Evolutionary conservation across 2,888 invertebrate genomes (phyloP).

Genomic region (Anaspis maculata): DNA sequence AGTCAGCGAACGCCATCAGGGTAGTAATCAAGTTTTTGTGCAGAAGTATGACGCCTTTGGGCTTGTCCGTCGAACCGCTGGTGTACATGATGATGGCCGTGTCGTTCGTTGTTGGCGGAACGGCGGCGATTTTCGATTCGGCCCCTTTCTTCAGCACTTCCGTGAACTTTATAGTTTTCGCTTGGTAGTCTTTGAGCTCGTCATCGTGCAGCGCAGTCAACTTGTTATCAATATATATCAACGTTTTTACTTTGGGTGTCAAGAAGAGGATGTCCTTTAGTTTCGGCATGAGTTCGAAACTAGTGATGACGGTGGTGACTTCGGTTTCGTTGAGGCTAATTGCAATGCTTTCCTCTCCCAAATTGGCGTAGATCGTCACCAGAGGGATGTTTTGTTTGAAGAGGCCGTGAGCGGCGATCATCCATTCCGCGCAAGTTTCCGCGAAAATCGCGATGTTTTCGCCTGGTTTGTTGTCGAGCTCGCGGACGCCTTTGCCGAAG

Average conservation of each 20-base stretch:
- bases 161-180: conserved; percentile 65
- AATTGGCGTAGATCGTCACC: conserved; percentile 93
- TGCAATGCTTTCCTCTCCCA: conserved; percentile 93
- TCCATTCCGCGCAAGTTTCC: conserved; percentile 97
- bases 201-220: conserved; percentile 59
- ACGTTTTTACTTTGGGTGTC: conserved; percentile 67
- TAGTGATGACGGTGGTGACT: conserved; percentile 86
- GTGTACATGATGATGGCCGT: conserved; percentile 98
- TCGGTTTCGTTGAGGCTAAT: conserved; percentile 97
- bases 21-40: conserved; percentile 77
- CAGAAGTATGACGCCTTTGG: conserved; percentile 80
- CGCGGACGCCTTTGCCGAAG: conserved; percentile 79
- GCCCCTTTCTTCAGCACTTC: conserved; percentile 53
- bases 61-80: conserved; percentile 92
- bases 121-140: conserved; percentile 38
- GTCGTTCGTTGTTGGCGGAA: conserved; percentile 62
- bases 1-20: conserved; percentile 72
- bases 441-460: conserved; percentile 88
- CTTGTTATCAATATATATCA: conserved; percentile 86
- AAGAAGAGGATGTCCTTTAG: conserved; percentile 67
- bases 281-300: conserved; percentile 85
- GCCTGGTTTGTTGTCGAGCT: conserved; percentile 64
- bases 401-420: conserved; percentile 91
- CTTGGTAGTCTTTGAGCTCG: conserved; percentile 65
- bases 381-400: conserved; percentile 92